Evolutionary conservation across 23 tunicate genomes (phyloP), one percentile per base, ranked within the genome.

Genomic region (Ciona savignyi): DNA sequence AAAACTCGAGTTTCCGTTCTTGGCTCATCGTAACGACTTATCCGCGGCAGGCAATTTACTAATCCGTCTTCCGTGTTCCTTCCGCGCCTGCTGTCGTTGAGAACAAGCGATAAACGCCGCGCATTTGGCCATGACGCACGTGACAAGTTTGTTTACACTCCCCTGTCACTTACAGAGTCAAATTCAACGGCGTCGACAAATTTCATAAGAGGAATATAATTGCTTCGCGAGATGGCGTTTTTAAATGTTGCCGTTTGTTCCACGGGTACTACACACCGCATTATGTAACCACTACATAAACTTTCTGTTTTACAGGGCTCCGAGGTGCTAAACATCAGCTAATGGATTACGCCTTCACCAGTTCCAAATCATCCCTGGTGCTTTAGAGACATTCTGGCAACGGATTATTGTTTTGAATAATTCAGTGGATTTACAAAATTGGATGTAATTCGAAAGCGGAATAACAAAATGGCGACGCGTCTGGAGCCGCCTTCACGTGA

Each of bases 391-490:
- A 42, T 42, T 42, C 15, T 42, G 56, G 56, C 56, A 15, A 42
- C 11, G 56, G 56, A 42, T 42, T 42, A 42, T 9, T 42, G 56
- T 15, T 9, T 42, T 42, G 56, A 42, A 42, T 42, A 6, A 42
- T 42, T 42, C 56, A 42, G 56, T 42, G 56, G 56, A 42, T 42
- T 42, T 42, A 42, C 56, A 42, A 42, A 42, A 42, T 42, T 42
- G 56, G 56, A 42, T 42, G 56, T 42, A 42, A 42, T 42, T 42
- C 56, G 56, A 15, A 42, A 42, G 56, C 15, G 56, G 56, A 42
- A 42, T 42, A 42, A 42, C 56, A 69, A 69, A 69, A 69, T 69
- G 73, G 73, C 73, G 73, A 69, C 34, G 33, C 73, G 73, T 29
- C 34, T 69, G 29, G 73, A 69, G 51, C 73, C 33, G 73, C 51